phyloP scores from a whole-genome alignment of 2,888 invertebrate species.

The Mellilla xanthometata region DNA sequence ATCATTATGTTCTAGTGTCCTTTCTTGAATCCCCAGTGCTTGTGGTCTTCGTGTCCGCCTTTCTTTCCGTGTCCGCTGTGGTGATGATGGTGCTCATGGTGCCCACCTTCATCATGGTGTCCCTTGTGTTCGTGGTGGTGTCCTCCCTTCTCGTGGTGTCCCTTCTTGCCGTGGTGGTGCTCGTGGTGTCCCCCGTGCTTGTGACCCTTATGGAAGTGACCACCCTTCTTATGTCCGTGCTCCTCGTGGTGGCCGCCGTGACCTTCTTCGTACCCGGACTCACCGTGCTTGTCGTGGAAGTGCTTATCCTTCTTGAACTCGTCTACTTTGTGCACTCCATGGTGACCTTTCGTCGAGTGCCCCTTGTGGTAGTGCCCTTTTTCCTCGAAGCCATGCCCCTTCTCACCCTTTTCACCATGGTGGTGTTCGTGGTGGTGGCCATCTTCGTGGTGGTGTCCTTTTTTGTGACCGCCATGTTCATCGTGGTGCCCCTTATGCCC shows the following conservation, averaged over 20 bases:
- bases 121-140: slow-evolving; percentile 91
- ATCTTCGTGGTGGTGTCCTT: slow-evolving; percentile 85
- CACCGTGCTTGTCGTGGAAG: slow-evolving; percentile 92
- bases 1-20: slow-evolving; percentile 55
- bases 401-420: slow-evolving; percentile 85
- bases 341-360: slow-evolving; percentile 92
- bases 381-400: slow-evolving; percentile 78
- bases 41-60: slow-evolving; percentile 90
- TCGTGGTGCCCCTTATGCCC: slow-evolving; percentile 83
- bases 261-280: slow-evolving; percentile 89
- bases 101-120: slow-evolving; percentile 89
- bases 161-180: slow-evolving; percentile 91
- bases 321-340: slow-evolving; percentile 91
- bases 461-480: slow-evolving; percentile 84
- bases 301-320: slow-evolving; percentile 93
- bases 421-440: slow-evolving; percentile 85
- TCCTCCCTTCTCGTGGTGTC: slow-evolving; percentile 89
- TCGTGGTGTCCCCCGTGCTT: slow-evolving; percentile 89
- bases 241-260: slow-evolving; percentile 90
- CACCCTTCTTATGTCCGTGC: slow-evolving; percentile 91
- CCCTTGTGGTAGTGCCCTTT: slow-evolving; percentile 90
- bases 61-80: slow-evolving; percentile 89
- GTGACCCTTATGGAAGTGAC: slow-evolving; percentile 90
- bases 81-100: slow-evolving; percentile 89
- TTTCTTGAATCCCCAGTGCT: slow-evolving; percentile 88